Evolutionary conservation across 1,140 invertebrate genomes (phyloP).

Genomic region (Hylaeus anthracinus): DNA sequence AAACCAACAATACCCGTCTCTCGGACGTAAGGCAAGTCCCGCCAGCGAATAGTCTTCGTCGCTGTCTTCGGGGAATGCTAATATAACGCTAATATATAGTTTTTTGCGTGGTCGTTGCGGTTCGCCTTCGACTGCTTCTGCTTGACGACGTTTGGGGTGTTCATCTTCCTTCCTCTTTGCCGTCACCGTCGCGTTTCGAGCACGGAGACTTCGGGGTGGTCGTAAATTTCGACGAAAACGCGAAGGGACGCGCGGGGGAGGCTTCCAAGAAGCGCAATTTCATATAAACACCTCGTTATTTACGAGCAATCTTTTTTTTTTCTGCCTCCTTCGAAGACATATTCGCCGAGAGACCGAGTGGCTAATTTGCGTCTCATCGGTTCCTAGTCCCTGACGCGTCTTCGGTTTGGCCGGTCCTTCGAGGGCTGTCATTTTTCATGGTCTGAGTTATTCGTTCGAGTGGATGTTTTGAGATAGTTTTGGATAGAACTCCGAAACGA

Average conservation of each 20-base stretch:
- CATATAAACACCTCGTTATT: constrained; percentile 66
- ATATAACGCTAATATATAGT: constrained; percentile 50
- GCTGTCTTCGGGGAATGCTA: constrained; percentile 60
- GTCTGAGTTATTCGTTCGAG: too few relatives aligned
- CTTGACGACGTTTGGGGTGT: neutral
- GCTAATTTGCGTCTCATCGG: constrained; percentile 29
- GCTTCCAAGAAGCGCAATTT: constrained; percentile 64
- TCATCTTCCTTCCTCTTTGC: neutral
- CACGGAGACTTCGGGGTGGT: constrained; percentile 43
- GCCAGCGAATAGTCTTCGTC: constrained; percentile 17
- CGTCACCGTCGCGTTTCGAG: constrained; percentile 23
- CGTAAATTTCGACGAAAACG: constrained; percentile 63
- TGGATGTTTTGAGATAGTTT: too few relatives aligned
- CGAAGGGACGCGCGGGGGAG: constrained; percentile 45
- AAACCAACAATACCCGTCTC: constrained; percentile 55
- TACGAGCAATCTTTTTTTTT: constrained; percentile 59
- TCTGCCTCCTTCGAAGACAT: constrained; percentile 23
- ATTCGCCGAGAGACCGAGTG: neutral
- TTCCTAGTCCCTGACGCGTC: neutral
- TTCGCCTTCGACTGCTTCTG: neutral
- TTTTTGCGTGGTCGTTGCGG: neutral
- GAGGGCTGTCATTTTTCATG: too few relatives aligned
- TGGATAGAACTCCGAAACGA: too few relatives aligned
- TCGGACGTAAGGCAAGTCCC: constrained; percentile 38
- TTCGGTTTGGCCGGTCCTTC: too few relatives aligned